Evolutionary conservation across 2,113 vertebrate species (phyloP).

Genomic region (Vombatus ursinus): DNA sequence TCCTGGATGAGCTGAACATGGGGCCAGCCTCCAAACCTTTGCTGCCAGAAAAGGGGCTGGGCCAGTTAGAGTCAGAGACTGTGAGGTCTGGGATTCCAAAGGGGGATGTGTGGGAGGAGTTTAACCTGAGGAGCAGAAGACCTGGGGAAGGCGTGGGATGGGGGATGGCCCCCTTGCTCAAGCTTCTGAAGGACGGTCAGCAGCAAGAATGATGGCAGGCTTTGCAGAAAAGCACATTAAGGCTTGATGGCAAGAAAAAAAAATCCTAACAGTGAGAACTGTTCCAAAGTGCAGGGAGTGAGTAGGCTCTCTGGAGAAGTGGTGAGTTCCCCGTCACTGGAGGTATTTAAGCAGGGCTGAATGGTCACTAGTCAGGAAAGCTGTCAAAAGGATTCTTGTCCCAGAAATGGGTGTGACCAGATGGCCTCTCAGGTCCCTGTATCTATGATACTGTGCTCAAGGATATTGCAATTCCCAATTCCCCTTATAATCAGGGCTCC

Average conservation of each 20-base stretch:
- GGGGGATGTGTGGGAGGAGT: neutral
- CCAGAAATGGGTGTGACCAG: neutral
- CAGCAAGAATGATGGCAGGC: neutral
- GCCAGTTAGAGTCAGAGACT: neutral
- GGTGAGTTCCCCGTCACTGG: neutral
- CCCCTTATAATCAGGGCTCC: neutral
- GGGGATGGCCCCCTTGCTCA: too few species aligned
- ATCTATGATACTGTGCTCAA: neutral
- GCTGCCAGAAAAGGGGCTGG: neutral
- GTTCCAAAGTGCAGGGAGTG: neutral
- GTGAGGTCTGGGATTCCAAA: neutral
- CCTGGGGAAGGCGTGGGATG: too few species aligned
- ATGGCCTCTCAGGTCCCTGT: neutral
- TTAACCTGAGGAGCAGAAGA: neutral
- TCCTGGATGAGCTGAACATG: neutral
- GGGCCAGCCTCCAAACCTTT: neutral
- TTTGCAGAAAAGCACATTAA: neutral
- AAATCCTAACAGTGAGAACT: neutral
- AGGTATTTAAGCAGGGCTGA: neutral
- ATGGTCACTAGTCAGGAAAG: neutral
- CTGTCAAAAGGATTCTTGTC: neutral
- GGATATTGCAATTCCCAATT: neutral
- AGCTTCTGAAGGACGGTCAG: too few species aligned
- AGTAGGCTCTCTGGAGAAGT: neutral
- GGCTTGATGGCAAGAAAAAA: neutral